Evolutionary conservation across 2,113 vertebrate genomes (phyloP).

Genomic region (Microcebus murinus): DNA sequence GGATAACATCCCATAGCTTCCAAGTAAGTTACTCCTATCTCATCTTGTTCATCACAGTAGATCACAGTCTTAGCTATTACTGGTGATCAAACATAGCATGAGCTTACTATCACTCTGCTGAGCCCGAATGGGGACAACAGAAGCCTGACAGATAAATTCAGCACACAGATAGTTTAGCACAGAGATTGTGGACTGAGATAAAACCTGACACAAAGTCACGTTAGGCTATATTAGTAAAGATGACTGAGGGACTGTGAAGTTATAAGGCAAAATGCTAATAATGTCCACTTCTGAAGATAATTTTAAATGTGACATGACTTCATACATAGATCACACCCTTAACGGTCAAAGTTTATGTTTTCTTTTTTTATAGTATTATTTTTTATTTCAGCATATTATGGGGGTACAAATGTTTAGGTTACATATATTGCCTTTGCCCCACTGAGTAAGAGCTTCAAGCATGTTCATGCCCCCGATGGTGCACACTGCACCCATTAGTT

Average conservation of each 20-base stretch:
- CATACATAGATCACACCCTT: neutral
- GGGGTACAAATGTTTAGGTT: too few relatives aligned
- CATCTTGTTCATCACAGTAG: neutral
- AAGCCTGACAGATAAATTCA: neutral
- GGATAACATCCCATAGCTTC: neutral
- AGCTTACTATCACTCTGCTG: neutral
- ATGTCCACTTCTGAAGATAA: neutral
- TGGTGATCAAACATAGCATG: neutral
- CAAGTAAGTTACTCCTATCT: neutral
- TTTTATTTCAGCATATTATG: too few relatives aligned
- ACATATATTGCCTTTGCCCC: too few relatives aligned
- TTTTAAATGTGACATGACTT: neutral
- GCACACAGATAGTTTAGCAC: neutral
- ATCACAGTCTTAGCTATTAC: neutral
- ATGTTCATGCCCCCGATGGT: too few relatives aligned
- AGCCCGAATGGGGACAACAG: neutral
- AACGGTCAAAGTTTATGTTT: neutral
- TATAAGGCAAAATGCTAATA: neutral
- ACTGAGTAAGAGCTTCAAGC: too few relatives aligned
- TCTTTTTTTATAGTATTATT: neutral
- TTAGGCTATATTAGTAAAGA: neutral
- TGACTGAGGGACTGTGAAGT: neutral
- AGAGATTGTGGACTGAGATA: neutral
- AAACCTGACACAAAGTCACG: neutral
- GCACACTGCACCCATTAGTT: too few relatives aligned